Evolutionary conservation across 2,797 vertebrate species (phyloP), one percentile per base, ranked within the genome.

Genomic region (Sebastes wilsoni): DNA sequence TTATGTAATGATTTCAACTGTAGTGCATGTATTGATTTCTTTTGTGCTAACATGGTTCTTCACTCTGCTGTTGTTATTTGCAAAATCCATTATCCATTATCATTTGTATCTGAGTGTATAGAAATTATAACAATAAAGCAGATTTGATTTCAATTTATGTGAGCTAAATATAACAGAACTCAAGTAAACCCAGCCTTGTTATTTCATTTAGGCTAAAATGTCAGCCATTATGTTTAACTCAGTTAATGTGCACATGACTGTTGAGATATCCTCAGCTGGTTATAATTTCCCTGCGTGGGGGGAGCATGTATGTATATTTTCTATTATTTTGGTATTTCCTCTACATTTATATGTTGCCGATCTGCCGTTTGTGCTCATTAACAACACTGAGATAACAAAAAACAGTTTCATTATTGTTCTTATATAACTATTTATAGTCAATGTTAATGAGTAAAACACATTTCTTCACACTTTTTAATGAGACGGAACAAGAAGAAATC

Each of bases 1-100:
- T 82, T 82, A 75, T 18, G 34, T 77, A 81, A 86, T 30, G 13
- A 71, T 80, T 77, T 80, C 20, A 75, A 2, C 38, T 58, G 34
- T 23, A 49, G 66, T 65, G 42, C n/a, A 58, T 28, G 55, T 76
- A 90, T 91, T 67, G 88, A 91, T 81, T 83, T 71, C 6, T 69
- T 67, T 55, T 71, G 65, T 30, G 55, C 65, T 80, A 71, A 73
- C 72, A 67, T 56, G 60, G 65, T 77, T 68, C 83, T 60, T 79
- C 28, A 55, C 61, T 69, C 70, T 75, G 8, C 75, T 62, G 36
- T 36, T 36, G 34, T 36, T 36, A 79, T 64, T 80, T 72, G 38
- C 20, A 67, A 66, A 73, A 27, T 66, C 34, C 13, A 79, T 74
- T 59, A 11, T 14, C 68, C 34, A 66, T 61, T 71, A 32, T 42